These are phyloP conservation scores for Myanophis thanlyinensis DNA, from an alignment of 2,113 vertebrate genomes.

Conservation along the genomic window DNA sequence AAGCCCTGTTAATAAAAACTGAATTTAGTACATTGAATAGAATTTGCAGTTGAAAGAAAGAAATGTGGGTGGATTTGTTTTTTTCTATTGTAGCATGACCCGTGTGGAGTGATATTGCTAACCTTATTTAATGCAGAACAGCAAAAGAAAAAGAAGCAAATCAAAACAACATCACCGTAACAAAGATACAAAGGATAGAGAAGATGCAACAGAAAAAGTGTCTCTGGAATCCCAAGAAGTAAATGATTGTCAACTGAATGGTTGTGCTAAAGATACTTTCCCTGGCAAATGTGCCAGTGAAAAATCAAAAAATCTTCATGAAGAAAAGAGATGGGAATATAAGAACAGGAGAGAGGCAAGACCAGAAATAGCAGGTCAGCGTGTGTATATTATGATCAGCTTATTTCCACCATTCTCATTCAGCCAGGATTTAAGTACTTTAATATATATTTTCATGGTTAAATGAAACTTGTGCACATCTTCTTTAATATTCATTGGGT, in stretches of 20 bases:
- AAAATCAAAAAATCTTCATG: constrained; percentile 51
- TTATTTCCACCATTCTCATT: background rate
- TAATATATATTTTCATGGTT: background rate
- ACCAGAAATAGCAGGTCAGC: constrained; percentile 68
- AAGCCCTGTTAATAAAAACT: background rate
- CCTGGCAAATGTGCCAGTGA: constrained; percentile 52
- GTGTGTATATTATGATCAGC: background rate
- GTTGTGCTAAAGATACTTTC: constrained; percentile 61
- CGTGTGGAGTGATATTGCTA: background rate
- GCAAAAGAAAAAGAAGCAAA: constrained; percentile 78
- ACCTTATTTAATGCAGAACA: constrained; percentile 62
- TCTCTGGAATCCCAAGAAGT: constrained; percentile 43
- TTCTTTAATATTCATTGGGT: background rate
- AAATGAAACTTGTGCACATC: background rate
- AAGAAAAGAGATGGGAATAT: constrained; percentile 52
- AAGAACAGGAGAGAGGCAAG: constrained; percentile 24
- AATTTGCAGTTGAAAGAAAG: background rate
- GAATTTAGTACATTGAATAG: background rate
- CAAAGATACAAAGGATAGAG: constrained; percentile 70
- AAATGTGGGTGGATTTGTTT: background rate
- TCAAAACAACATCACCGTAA: constrained; percentile 73
- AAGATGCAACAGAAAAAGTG: constrained; percentile 48
- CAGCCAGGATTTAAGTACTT: background rate
- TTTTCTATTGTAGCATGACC: background rate
- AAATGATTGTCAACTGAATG: constrained; percentile 41